Evolutionary conservation across 2,113 vertebrate species (phyloP), one percentile per base, ranked within the genome.

Genomic region (Actenoides lindsayi): DNA sequence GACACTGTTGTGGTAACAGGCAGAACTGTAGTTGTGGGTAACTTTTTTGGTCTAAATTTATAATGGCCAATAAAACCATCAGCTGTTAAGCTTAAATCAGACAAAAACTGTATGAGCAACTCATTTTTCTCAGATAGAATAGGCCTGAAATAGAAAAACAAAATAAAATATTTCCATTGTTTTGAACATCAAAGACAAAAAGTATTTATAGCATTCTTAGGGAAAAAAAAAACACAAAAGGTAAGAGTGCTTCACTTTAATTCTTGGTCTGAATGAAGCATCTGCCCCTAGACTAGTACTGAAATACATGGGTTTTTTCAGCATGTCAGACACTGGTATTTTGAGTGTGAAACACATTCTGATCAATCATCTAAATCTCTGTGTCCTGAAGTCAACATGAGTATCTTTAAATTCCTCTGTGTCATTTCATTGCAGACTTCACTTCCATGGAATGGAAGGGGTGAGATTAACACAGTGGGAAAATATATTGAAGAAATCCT

Each of bases 61-160:
- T 99, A 99, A 97, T 99, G 99, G 70, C 98, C 98, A 60, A 99
- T 99, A 97, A 99, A 99, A 35, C 99, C 99, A 70, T 99, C 99
- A 31, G 99, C 99, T 21, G 99, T 99, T 79, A 99, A 98, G 95
- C 99, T 99, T 96, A 99, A 98, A 95, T 99, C 99, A 63, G 99
- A 99, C 87, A 99, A 98, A 97, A 99, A 99, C 98, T 99, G 99
- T 97, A 99, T 97, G 3, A 99, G 97, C 89, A 99, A 98, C 91
- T 99, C 99, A 96, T 99, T 99, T 91, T 94, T 98, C 48, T 99
- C 99, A 60, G 99, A 99, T 50, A 99, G 95, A 97, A 99, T 99
- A 2, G 99, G 99, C 89, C 99, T 99, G 95, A 84, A 97, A 97
- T 56, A 93, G 54, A 97, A 87, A 84, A 89, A 51, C 5, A 91